These are phyloP conservation scores for Actinopyga echinites DNA, from an alignment of 53 echinoderm and acorn worm species.

Conservation along the genomic window DNA sequence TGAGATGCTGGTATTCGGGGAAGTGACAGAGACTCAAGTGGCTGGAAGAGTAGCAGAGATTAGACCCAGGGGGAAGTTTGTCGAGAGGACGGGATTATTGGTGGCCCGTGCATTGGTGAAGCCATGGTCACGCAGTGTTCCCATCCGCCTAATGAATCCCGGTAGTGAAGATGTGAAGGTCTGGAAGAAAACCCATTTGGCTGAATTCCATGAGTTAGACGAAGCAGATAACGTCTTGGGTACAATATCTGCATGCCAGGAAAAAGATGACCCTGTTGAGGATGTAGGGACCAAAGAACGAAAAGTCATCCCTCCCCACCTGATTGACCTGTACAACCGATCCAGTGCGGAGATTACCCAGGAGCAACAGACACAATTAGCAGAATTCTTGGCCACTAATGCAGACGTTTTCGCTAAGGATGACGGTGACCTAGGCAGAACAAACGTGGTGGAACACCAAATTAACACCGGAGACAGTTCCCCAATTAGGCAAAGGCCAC, in stretches of 20 bases:
- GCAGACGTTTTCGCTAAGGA: slow-evolving; percentile 22
- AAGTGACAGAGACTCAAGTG: neutral
- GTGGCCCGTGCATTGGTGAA: too few relatives aligned
- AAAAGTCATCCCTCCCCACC: neutral
- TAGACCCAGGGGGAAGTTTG: too few relatives aligned
- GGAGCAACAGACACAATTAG: neutral
- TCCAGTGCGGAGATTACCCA: slow-evolving; percentile 11
- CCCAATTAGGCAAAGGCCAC: slow-evolving; percentile 30
- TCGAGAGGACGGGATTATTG: neutral
- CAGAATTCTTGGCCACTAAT: neutral
- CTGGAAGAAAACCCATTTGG: neutral
- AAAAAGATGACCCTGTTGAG: neutral
- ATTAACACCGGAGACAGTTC: slow-evolving; percentile 3
- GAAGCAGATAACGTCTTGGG: neutral
- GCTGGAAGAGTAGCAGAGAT: too few relatives aligned
- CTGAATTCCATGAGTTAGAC: neutral
- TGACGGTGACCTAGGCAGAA: slow-evolving; percentile 30
- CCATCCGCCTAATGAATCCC: neutral
- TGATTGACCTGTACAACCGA: slow-evolving; percentile 11
- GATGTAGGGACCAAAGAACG: neutral
- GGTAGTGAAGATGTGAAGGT: neutral
- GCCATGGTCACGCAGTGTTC: neutral
- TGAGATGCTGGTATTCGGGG: slow-evolving; percentile 20
- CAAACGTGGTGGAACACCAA: slow-evolving; percentile 9
- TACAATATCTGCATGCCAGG: neutral